Percentiles rank a stretch among this genome's conserved stretches.
Evolutionary conservation across 2,797 vertebrate genomes (phyloP).

Genomic region (Poliocrania exsul): DNA sequence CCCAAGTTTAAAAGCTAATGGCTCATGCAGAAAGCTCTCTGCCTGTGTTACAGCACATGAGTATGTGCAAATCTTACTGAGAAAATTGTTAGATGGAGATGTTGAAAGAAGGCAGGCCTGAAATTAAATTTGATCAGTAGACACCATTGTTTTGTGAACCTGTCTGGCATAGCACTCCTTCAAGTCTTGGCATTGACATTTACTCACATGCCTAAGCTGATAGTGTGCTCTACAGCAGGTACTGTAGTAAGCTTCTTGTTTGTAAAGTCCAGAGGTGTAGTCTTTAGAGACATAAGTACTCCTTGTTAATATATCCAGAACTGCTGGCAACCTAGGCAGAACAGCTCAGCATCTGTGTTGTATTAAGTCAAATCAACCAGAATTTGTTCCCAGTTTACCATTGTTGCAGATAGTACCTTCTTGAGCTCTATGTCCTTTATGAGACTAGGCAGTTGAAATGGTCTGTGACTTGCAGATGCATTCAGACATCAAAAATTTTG

Average conservation of each 20-base stretch:
- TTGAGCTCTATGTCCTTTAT: not conserved
- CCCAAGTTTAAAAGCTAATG: not conserved
- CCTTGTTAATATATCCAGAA: not conserved
- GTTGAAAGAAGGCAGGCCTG: not conserved
- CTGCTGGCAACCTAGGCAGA: not conserved
- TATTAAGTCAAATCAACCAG: not conserved
- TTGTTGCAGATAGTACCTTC: not conserved
- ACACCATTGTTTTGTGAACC: not conserved
- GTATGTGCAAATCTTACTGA: not conserved
- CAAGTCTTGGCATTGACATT: not conserved
- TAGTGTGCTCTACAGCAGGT: not conserved
- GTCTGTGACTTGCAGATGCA: not conserved
- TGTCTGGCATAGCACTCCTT: not conserved
- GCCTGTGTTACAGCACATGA: not conserved
- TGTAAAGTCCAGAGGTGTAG: not conserved
- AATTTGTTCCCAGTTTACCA: not conserved
- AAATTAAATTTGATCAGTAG: not conserved
- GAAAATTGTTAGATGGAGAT: not conserved
- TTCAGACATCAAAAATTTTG: not conserved
- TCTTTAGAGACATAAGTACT: not conserved
- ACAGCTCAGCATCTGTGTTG: not conserved
- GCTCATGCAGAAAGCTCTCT: not conserved
- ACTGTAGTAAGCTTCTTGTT: not conserved
- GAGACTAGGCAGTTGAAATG: not conserved
- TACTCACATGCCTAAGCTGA: not conserved